A percentile compares a stretch with the other conserved stretches of the same genome.
phyloP scores from a whole-genome alignment of 2,888 invertebrate species.

The Mystacides longicornis region DNA sequence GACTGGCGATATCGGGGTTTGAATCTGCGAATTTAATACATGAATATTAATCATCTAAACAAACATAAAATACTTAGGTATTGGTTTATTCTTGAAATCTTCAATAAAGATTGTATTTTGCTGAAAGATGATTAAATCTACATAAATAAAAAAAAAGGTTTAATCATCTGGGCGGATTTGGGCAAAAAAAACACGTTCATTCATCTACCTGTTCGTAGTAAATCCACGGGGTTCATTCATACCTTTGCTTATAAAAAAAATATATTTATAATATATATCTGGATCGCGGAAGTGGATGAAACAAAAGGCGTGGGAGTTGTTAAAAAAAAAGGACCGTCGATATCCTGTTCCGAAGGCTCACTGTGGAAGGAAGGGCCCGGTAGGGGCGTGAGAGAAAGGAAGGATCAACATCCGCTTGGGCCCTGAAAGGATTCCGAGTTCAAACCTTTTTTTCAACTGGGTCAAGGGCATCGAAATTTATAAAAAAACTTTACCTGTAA shows the following conservation, averaged over 20 bases:
- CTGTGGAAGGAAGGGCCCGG: background rate
- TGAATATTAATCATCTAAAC: too few relatives aligned
- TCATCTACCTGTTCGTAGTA: background rate
- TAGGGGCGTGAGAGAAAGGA: background rate
- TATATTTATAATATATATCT: background rate
- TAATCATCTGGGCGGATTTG: too few relatives aligned
- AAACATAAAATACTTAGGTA: too few relatives aligned
- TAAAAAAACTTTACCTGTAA: background rate
- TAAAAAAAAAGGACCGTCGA: background rate
- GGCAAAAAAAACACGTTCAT: background rate
- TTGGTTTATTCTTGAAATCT: too few relatives aligned
- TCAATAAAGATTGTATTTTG: too few relatives aligned
- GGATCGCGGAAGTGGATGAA: background rate
- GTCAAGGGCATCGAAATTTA: background rate
- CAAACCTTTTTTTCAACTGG: background rate
- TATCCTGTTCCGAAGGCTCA: background rate
- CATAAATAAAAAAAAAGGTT: too few relatives aligned
- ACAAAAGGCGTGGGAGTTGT: background rate
- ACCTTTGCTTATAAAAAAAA: too few relatives aligned
- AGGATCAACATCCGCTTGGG: slow-evolving; percentile 1
- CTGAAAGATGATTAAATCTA: too few relatives aligned
- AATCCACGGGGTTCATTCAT: background rate
- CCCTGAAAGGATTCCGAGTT: background rate
- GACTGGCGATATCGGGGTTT: too few relatives aligned
- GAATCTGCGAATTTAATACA: too few relatives aligned